Base-by-base conservation (phyloP, 2,113 vertebrate genomes). In the Struthio camelus region DNA sequence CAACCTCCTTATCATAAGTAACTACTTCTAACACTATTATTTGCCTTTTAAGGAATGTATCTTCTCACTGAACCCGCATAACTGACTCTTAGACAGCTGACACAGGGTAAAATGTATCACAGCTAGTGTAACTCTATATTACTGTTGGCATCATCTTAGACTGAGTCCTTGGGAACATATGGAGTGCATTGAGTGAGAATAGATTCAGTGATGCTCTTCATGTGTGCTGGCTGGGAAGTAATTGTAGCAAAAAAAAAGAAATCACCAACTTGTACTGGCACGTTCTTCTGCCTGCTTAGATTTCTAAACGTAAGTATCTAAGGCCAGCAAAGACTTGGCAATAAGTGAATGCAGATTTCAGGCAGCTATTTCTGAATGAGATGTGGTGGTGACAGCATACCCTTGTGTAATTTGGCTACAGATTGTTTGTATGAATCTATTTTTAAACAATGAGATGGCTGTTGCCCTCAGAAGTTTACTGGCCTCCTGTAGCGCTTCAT, bases 261-360 rank as follows among this genome's bases (percentile, higher is more conserved):
- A 90, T 92, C 93, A 81, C 93, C 82, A 81, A 84, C 95, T 95
- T 93, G 94, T 89, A 14, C 88, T 94, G 92, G 90, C 92, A 65
- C 72, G 92, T 81, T 89, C 79, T 51, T 28, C 84, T 94, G 93
- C 87, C 87, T 96, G 89, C 85, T 89, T 82, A 51, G 71, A 50
- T 87, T 80, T 69, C 40, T 25, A 77, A 65, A 61, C 69, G 46
- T 13, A 25, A 65, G 59, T 4, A 42, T 44, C 73, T 36, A 4
- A 11, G 66, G 94, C 85, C 85, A 96, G 90, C 54, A 67, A 17
- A 75, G 72, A 40, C 77, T 90, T 90, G 85, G 88, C 92, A 95
- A 14, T 16, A 48, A 80, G 54, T 2, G 53, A 78, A 28, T 56
- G 83, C 90, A 32, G 77, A 71, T 64, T 96, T 30, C 16, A 78